These are phyloP conservation scores for Ceratoteleas bidentatus DNA, from an alignment of 1,140 invertebrate genomes.

Conservation along the genomic window DNA sequence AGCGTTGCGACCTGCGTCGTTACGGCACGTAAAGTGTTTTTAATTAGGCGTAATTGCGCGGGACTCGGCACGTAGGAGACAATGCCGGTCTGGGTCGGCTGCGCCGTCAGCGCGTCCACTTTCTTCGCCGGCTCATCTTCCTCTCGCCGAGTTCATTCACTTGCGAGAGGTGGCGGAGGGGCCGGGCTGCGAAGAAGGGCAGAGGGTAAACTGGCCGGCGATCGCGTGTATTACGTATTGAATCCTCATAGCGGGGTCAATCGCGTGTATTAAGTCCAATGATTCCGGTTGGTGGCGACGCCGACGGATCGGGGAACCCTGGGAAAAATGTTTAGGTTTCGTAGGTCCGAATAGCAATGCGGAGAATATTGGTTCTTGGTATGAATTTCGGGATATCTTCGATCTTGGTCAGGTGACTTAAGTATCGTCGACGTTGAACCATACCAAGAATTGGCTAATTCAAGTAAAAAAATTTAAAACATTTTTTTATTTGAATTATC, in stretches of 20 bases:
- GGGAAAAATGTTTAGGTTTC: background rate
- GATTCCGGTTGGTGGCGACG: conserved; percentile 15
- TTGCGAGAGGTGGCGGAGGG: conserved; percentile 33
- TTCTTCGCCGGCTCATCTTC: conserved; percentile 57
- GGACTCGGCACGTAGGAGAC: conserved; percentile 33
- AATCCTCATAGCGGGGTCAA: conserved; percentile 53
- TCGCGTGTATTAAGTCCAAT: conserved; percentile 43
- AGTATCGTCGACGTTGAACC: too few species aligned
- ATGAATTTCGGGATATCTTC: too few species aligned
- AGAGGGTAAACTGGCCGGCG: conserved; percentile 50
- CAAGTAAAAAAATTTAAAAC: too few species aligned
- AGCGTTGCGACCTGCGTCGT: conserved; percentile 41
- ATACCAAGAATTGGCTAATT: too few species aligned
- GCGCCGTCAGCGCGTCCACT: conserved; percentile 18
- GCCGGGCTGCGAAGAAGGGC: conserved; percentile 36
- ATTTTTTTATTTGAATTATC: too few species aligned
- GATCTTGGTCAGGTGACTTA: too few species aligned
- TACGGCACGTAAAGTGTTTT: conserved; percentile 61
- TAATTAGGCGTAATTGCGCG: conserved; percentile 65
- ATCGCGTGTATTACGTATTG: conserved; percentile 56
- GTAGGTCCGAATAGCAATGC: background rate
- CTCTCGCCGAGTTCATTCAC: conserved; percentile 63
- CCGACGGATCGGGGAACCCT: background rate
- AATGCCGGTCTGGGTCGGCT: conserved; percentile 42
- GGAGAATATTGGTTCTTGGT: background rate